A percentile compares a stretch with the other conserved stretches of the same genome.
Conservation (phyloP, 2,113 vertebrate genomes). For the Podilymbus podiceps region DNA sequence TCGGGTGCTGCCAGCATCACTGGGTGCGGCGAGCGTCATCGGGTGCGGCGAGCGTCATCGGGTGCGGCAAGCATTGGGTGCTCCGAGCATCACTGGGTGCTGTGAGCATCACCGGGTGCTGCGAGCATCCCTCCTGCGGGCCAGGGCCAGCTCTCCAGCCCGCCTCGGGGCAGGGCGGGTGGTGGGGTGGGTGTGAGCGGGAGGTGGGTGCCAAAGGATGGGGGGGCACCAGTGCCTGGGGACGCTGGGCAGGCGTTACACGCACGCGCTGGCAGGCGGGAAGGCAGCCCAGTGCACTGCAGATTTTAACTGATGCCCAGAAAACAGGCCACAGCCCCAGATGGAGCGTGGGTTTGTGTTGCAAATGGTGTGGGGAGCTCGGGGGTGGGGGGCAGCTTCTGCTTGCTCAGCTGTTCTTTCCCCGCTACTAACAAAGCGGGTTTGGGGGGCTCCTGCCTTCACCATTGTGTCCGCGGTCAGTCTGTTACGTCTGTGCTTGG, state of each 20-base stretch:
- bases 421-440: not conserved
- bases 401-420: not conserved
- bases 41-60: too few species aligned
- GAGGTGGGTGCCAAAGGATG: not conserved
- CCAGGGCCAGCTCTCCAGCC: too few species aligned
- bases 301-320: not conserved
- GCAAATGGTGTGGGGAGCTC: not conserved
- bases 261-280: not conserved
- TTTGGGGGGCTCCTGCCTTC: not conserved
- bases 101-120: too few species aligned
- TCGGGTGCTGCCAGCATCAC: too few species aligned
- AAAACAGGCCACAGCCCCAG: not conserved
- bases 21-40: too few species aligned
- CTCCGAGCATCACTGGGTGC: too few species aligned
- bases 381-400: not conserved
- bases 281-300: not conserved
- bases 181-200: accelerated
- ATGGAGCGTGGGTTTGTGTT: not conserved
- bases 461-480: not conserved
- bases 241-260: not conserved
- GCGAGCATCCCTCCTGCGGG: too few species aligned
- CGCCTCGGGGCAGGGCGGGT: too few species aligned
- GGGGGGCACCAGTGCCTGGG: not conserved
- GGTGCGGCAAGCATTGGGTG: too few species aligned
- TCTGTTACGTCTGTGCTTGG: not conserved